Evolutionary conservation across 2,797 vertebrate species (phyloP).

Genomic region (Lithobates pipiens): DNA sequence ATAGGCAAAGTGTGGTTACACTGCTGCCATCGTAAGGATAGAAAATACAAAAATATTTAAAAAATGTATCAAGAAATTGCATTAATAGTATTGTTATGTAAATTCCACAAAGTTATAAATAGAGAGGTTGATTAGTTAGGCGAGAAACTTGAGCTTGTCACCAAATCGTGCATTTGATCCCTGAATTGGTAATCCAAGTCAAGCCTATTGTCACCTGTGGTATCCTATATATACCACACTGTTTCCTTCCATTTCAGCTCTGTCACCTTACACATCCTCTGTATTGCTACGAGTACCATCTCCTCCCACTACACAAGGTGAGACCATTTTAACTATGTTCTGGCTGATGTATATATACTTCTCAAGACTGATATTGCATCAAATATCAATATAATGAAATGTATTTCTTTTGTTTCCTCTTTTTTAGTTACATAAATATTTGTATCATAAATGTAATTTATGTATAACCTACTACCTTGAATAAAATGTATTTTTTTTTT

Average conservation of each 20-base stretch:
- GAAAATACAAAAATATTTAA: too few species aligned
- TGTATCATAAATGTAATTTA: not conserved
- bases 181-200: constrained; percentile 86
- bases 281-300: constrained; percentile 62
- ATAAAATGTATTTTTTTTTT: too few species aligned
- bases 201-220: constrained; percentile 82
- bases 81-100: not conserved
- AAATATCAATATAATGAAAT: not conserved
- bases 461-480: too few species aligned
- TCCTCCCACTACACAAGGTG: constrained; percentile 63
- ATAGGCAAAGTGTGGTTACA: too few species aligned
- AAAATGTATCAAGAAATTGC: too few species aligned
- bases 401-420: not conserved
- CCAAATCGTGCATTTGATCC: constrained; percentile 85
- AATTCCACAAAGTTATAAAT: constrained; percentile 75
- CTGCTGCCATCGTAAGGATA: too few species aligned
- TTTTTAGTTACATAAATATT: not conserved
- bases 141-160: constrained; percentile 85
- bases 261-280: constrained; percentile 65
- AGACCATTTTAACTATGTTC: not conserved
- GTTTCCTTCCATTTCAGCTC: constrained; percentile 68
- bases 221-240: constrained; percentile 87
- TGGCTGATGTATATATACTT: not conserved
- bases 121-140: constrained; percentile 87
- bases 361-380: not conserved